These are phyloP conservation scores for Leptopilina drosophilae DNA, from an alignment of 2,888 invertebrate genomes.

Conservation along the genomic window DNA sequence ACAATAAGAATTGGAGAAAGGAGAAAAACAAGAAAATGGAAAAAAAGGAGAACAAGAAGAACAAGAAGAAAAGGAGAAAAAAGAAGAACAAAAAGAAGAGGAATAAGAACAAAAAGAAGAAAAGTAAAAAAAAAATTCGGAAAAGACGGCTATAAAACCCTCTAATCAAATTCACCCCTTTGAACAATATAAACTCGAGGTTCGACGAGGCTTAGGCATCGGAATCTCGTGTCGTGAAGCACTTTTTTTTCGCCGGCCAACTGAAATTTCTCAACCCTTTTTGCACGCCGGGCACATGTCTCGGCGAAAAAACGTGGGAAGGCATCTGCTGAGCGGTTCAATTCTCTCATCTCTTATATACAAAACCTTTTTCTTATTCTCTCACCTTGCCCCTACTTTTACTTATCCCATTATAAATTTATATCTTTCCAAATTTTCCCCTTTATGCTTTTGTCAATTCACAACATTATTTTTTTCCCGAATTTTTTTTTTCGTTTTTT, in stretches of 20 bases:
- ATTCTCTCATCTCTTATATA: slow-evolving; percentile 51
- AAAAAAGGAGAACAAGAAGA: slow-evolving; percentile 43
- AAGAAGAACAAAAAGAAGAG: slow-evolving; percentile 34
- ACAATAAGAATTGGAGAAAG: slow-evolving; percentile 40
- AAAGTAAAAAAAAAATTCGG: slow-evolving; percentile 33
- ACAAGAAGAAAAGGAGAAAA: no score
- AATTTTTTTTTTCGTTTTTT: slow-evolving; percentile 54
- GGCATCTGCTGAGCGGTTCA: slow-evolving; percentile 70
- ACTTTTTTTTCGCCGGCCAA: slow-evolving; percentile 67
- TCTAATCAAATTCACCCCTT: slow-evolving; percentile 75
- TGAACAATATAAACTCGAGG: slow-evolving; percentile 55
- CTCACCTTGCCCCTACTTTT: slow-evolving; percentile 47
- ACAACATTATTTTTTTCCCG: slow-evolving; percentile 44
- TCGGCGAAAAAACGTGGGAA: slow-evolving; percentile 72
- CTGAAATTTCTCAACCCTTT: slow-evolving; percentile 70
- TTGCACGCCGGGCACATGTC: slow-evolving; percentile 71
- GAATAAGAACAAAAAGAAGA: slow-evolving; percentile 33
- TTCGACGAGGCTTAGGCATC: slow-evolving; percentile 57
- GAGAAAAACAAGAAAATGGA: slow-evolving; percentile 42
- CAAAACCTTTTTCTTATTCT: slow-evolving; percentile 49
- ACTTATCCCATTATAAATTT: slow-evolving; percentile 45
- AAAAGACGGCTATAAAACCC: slow-evolving; percentile 49
- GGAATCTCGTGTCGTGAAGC: slow-evolving; percentile 66
- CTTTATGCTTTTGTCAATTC: slow-evolving; percentile 33
- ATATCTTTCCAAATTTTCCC: slow-evolving; percentile 55